These are phyloP conservation scores for Mormyrus lacerda DNA, from an alignment of 2,113 vertebrate genomes.

Conservation along the genomic window DNA sequence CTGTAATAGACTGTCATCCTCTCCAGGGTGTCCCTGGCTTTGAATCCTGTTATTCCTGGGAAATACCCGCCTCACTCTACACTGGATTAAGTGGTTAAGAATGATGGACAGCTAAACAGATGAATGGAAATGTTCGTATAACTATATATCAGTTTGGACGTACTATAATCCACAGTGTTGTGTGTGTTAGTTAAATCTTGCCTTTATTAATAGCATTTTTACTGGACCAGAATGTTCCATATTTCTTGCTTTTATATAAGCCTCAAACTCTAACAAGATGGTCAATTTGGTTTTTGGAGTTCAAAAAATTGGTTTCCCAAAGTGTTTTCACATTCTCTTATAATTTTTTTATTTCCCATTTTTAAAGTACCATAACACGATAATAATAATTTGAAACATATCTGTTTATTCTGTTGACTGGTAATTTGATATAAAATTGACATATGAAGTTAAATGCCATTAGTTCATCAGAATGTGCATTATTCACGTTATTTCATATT, in stretches of 20 bases:
- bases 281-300: not conserved
- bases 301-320: not conserved
- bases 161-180: not conserved
- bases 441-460: not conserved
- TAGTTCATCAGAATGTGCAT: not conserved
- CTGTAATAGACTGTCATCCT: not conserved
- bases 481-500: not conserved
- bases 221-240: not conserved
- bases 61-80: not conserved
- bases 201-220: not conserved
- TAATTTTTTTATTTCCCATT: not conserved
- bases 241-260: not conserved
- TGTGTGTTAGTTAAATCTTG: not conserved
- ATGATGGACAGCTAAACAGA: not conserved
- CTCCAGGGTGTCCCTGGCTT: not conserved
- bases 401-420: not conserved
- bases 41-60: not conserved
- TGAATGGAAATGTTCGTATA: not conserved
- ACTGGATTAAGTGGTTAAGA: not conserved
- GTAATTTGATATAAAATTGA: not conserved
- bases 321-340: not conserved
- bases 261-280: not conserved
- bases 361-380: not conserved
- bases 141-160: not conserved
- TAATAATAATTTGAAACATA: not conserved